Evolutionary conservation across 2,797 vertebrate species (phyloP), one percentile per base, ranked within the genome.

Genomic region (Lutjanus campechanus): DNA sequence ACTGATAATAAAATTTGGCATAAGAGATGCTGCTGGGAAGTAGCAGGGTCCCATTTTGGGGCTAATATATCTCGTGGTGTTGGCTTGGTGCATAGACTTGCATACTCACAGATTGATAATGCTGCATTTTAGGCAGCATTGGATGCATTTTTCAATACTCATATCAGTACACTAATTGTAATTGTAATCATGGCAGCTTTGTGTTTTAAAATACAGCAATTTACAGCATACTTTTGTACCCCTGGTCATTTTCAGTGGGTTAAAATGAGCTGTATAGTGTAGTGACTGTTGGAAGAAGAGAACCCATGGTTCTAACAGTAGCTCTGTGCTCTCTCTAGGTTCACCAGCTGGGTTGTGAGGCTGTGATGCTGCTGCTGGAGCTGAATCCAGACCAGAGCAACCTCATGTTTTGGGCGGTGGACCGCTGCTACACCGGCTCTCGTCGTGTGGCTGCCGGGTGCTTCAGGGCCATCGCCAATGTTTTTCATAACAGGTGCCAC

Each of bases 311-410:
- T 72, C 4, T 47, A 15, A 70, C 9, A 17, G 12, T 50, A n/a
- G 3, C 11, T 75, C 2, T 46, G 9, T 73, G 15, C 3, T 78
- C 46, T 74, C 8, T 83, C 19, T 60, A 99, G 98, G 98, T 99
- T 89, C 98, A 99, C 88, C 98, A 98, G 90, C 91, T 99, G 84
- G 98, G 98, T 79, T 99, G 98, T 69, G 98, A 99, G 90, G 98
- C 98, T 2, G 98, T 99, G 76, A 99, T 97, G 80, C 91, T 99
- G 83, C 93, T 99, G 84, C 94, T 99, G 91, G 98, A 99, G 90
- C 95, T 99, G 81, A 99, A 99, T 89, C 98, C 98, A 8, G 98
- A 99, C 88, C 98, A 99, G 96, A 99, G 96, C 93, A 99, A 99
- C 94, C 96, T 99, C 86, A 97, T 99, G 97, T 98, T 97, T 88